Evolutionary conservation across 2,113 vertebrate genomes (phyloP).

Genomic region (Hiodon tergisus): DNA sequence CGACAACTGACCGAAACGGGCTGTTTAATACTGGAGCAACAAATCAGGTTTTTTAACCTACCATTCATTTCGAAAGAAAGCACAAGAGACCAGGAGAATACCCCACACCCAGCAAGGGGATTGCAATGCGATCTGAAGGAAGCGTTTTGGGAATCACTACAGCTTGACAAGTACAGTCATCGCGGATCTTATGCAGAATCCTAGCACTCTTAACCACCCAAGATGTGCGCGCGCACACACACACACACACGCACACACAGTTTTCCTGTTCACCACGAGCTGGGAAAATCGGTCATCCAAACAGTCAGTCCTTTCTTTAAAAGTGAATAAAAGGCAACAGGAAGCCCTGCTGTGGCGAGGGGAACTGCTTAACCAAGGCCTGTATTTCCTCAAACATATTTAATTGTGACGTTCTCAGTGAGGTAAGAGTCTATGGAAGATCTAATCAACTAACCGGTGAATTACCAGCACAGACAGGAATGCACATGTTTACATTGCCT

Average conservation of each 20-base stretch:
- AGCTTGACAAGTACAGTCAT: no score
- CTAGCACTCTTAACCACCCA: background rate
- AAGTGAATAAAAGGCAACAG: background rate
- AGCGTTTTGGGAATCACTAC: no score
- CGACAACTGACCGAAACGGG: no score
- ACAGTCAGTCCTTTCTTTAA: background rate
- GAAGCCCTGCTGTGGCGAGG: no score
- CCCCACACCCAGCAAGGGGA: no score
- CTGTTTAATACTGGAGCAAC: no score
- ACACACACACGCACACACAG: background rate
- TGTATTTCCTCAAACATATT: background rate
- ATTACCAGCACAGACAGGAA: conserved; percentile 30
- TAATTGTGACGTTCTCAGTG: background rate
- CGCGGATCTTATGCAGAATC: no score
- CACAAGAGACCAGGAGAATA: no score
- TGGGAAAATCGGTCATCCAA: background rate
- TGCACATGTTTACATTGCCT: conserved; percentile 16
- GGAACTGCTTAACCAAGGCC: background rate
- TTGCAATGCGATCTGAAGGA: no score
- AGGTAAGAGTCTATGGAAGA: background rate
- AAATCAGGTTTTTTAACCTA: no score
- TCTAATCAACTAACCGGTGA: background rate
- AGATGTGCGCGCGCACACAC: background rate
- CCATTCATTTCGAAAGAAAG: no score
- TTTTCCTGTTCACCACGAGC: background rate